phyloP scores from a whole-genome alignment of 2,888 invertebrate species.

The Pachycephus smyrnensis region DNA sequence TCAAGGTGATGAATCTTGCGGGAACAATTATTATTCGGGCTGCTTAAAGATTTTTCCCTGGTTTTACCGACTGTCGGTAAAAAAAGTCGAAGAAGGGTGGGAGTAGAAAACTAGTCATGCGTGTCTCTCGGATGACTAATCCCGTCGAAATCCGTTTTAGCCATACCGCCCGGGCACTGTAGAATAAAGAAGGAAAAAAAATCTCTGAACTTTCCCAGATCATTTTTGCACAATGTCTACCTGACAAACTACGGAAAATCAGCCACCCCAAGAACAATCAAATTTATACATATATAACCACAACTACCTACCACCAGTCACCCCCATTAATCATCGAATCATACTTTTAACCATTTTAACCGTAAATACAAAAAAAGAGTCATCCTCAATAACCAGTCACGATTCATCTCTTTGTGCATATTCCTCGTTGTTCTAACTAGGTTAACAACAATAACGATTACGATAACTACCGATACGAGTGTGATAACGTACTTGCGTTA shows the following conservation, averaged over 20 bases:
- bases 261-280: background rate
- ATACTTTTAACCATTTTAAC: background rate
- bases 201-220: background rate
- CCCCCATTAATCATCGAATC: background rate
- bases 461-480: background rate
- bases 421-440: background rate
- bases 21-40: background rate
- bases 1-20: background rate
- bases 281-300: background rate
- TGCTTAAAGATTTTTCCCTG: background rate
- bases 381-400: background rate
- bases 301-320: background rate
- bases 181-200: background rate
- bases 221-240: background rate
- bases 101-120: background rate
- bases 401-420: background rate
- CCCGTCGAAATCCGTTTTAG: background rate
- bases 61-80: background rate
- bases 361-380: background rate
- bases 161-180: background rate
- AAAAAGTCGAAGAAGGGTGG: background rate
- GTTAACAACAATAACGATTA: slow-evolving; percentile 2
- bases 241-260: background rate
- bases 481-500: background rate
- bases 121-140: background rate